These are phyloP conservation scores for Benthosema pterotum DNA, from an alignment of 2,797 vertebrate species.

Conservation along the genomic window DNA sequence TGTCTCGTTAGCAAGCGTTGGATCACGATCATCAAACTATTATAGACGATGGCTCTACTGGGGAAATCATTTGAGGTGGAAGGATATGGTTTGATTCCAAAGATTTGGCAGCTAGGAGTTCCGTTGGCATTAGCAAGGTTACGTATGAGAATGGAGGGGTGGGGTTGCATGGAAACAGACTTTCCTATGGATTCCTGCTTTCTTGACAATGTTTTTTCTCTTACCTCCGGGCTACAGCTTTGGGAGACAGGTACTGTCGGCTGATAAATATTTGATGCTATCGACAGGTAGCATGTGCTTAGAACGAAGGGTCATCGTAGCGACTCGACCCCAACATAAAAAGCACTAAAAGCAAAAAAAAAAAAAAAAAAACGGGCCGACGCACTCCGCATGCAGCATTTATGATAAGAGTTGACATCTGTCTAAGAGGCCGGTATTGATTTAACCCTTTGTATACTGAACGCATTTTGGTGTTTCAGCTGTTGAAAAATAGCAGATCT, in stretches of 20 bases:
- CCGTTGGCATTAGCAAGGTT: slow-evolving; percentile 51
- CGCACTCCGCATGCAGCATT: slow-evolving; percentile 34
- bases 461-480: too few relatives aligned
- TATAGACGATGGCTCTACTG: slow-evolving; percentile 36
- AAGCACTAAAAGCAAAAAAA: slow-evolving; percentile 25
- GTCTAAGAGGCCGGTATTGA: slow-evolving; percentile 36
- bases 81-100: slow-evolving; percentile 17
- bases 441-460: too few relatives aligned
- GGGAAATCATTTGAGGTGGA: slow-evolving; percentile 38
- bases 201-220: slow-evolving; percentile 62
- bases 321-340: slow-evolving; percentile 39
- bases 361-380: slow-evolving; percentile 11
- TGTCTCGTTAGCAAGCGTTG: slow-evolving; percentile 23
- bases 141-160: slow-evolving; percentile 35
- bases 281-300: slow-evolving; percentile 64
- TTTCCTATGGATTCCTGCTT: slow-evolving; percentile 48
- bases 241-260: slow-evolving; percentile 77
- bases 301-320: slow-evolving; percentile 37
- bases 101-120: slow-evolving; percentile 42
- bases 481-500: too few relatives aligned
- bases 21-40: slow-evolving; percentile 53
- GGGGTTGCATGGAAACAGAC: slow-evolving; percentile 59
- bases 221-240: slow-evolving; percentile 70
- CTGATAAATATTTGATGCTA: slow-evolving; percentile 86
- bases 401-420: slow-evolving; percentile 15